phyloP scores from a whole-genome alignment of 2,888 invertebrate genomes.

The Vesta saturnalis region DNA sequence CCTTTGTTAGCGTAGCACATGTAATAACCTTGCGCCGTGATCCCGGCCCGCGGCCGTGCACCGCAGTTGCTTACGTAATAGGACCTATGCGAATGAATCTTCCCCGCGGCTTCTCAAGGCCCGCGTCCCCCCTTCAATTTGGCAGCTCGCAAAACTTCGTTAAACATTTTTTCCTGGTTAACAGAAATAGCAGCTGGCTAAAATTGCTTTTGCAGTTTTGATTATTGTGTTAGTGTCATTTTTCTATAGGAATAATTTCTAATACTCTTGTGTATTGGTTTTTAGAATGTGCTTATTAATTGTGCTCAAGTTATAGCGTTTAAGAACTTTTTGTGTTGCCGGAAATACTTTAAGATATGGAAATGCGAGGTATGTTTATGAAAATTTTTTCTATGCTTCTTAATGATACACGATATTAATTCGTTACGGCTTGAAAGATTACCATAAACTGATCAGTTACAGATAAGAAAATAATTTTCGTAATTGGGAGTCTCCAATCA shows the following conservation, averaged over 20 bases:
- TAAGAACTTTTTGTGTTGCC: constrained; percentile 36
- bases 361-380: constrained; percentile 59
- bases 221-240: constrained; percentile 39
- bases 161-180: constrained; percentile 62
- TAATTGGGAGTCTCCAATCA: background rate
- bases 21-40: constrained; percentile 41
- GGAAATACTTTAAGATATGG: constrained; percentile 51
- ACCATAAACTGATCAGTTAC: background rate
- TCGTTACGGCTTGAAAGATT: background rate
- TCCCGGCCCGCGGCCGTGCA: constrained; percentile 50
- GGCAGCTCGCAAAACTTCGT: constrained; percentile 58
- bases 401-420: background rate
- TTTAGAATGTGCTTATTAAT: constrained; percentile 32
- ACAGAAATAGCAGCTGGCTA: constrained; percentile 61
- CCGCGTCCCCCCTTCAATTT: constrained; percentile 56
- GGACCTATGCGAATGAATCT: constrained; percentile 54
- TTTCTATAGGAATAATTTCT: constrained; percentile 9
- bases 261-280: constrained; percentile 19
- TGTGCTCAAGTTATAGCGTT: constrained; percentile 26
- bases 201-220: constrained; percentile 43
- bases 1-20: constrained; percentile 37
- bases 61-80: constrained; percentile 58
- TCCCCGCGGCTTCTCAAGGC: constrained; percentile 45
- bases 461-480: background rate
- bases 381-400: no score